A percentile compares a stretch with the other conserved stretches of the same genome.
phyloP scores from a whole-genome alignment of 2,113 vertebrate genomes.

The Sceloporus tristichus region DNA sequence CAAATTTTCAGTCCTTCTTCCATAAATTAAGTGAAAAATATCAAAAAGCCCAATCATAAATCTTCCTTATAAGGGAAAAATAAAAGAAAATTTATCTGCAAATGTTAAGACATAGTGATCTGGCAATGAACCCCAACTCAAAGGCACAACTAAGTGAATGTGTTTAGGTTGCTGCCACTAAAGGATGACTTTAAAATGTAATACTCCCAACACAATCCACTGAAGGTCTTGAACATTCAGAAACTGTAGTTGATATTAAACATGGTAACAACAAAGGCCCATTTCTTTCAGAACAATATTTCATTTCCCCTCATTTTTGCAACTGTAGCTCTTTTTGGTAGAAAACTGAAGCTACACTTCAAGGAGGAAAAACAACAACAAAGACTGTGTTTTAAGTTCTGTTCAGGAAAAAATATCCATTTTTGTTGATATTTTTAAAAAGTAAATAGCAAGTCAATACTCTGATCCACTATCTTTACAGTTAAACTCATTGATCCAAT shows the following conservation, averaged over 20 bases:
- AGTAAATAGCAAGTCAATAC: constrained; percentile 28
- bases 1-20: neutral
- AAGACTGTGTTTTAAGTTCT: neutral
- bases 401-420: too few species aligned
- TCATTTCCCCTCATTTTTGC: neutral
- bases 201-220: neutral
- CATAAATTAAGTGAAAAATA: neutral
- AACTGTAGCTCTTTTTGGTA: neutral
- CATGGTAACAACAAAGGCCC: neutral
- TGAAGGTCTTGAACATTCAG: neutral
- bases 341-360: neutral
- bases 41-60: neutral
- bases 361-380: constrained; percentile 1
- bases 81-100: neutral
- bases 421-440: constrained; percentile 14
- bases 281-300: neutral
- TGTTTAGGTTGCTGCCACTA: neutral
- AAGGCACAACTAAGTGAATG: neutral
- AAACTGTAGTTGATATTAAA: neutral
- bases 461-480: constrained; percentile 17
- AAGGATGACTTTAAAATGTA: neutral
- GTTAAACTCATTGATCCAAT: neutral
- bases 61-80: neutral
- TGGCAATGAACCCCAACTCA: neutral
- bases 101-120: neutral